Percentiles rank a stretch among this genome's conserved stretches.
Evolutionary conservation across 2,797 vertebrate species (phyloP).

Genomic region (Pygocentrus nattereri): DNA sequence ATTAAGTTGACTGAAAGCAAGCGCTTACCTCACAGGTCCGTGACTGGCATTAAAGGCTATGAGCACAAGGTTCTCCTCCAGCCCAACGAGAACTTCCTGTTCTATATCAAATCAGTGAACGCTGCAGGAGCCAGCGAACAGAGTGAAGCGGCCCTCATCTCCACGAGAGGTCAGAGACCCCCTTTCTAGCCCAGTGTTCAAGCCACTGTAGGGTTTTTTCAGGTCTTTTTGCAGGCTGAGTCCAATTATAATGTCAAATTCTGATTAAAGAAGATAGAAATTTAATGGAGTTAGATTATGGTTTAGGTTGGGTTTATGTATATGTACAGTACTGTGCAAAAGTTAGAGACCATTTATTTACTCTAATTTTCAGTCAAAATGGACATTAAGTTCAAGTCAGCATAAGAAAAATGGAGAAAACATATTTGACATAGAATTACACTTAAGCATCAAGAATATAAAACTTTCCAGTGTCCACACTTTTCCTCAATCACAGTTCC

Average conservation of each 20-base stretch:
- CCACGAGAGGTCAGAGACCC: conserved; percentile 89
- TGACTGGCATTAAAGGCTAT: conserved; percentile 85
- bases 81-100: conserved; percentile 93
- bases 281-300: not conserved
- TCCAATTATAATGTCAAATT: not conserved
- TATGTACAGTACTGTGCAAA: not conserved
- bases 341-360: too few species aligned
- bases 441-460: too few species aligned
- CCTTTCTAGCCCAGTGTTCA: not conserved
- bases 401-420: too few species aligned
- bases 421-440: too few species aligned
- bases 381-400: too few species aligned
- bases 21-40: conserved; percentile 78
- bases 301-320: not conserved
- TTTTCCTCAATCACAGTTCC: too few species aligned
- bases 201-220: not conserved
- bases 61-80: conserved; percentile 89
- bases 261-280: not conserved
- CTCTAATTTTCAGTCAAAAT: too few species aligned
- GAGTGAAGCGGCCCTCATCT: conserved; percentile 94
- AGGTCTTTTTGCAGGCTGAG: not conserved
- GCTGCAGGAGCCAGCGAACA: conserved; percentile 91
- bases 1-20: conserved; percentile 20
- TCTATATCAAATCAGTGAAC: conserved; percentile 93
- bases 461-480: too few species aligned